Percentiles rank a stretch among this genome's conserved stretches.
Conservation (phyloP, 2,797 vertebrate genomes). For the Lacerta viridis region DNA sequence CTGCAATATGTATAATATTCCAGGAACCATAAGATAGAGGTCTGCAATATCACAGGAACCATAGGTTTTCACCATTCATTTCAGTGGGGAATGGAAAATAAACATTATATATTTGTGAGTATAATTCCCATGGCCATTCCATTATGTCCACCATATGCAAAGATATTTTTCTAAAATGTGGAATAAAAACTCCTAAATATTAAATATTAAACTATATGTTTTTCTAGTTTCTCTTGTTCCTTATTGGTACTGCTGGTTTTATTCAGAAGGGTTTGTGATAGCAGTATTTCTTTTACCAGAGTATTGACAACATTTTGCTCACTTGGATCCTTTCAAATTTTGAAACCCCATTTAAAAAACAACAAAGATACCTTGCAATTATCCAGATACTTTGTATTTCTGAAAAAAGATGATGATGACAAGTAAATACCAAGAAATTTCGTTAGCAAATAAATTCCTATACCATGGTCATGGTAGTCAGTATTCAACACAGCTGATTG, state of each 20-base stretch:
- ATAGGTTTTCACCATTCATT: no score
- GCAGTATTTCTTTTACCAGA: not conserved
- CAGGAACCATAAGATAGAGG: no score
- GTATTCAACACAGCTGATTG: constrained; percentile 9
- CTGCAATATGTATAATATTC: no score
- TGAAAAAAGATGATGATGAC: not conserved
- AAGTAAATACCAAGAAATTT: not conserved
- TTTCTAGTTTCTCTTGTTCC: not conserved
- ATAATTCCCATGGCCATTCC: not conserved
- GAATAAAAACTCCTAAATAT: not conserved
- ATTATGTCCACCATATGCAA: not conserved
- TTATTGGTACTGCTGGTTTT: not conserved
- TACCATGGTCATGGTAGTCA: constrained; percentile 1
- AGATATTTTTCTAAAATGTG: not conserved
- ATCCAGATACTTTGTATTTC: not conserved
- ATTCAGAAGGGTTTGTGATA: not conserved
- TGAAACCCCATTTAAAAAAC: not conserved
- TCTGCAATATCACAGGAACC: no score
- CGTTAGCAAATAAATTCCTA: not conserved
- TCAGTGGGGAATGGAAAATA: no score
- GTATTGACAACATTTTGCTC: not conserved
- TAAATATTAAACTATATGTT: not conserved
- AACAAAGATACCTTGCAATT: not conserved
- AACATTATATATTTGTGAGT: no score
- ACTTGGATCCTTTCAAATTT: not conserved